These are phyloP conservation scores for Ptychoptera contaminata DNA, from an alignment of 2,888 invertebrate genomes.

Conservation along the genomic window DNA sequence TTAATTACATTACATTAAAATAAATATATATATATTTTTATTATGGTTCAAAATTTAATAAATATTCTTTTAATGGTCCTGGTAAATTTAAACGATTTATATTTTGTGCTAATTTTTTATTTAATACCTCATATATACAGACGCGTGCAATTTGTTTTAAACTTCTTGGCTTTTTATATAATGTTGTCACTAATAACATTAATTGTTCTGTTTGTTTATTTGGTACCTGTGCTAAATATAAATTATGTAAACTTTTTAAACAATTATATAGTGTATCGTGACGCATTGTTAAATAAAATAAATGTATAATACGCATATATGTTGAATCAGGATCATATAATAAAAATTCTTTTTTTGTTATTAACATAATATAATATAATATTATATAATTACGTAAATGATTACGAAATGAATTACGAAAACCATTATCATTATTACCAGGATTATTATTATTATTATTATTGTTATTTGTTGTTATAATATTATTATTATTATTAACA, in stretches of 20 bases:
- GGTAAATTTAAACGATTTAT: conserved; percentile 53
- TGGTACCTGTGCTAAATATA: conserved; percentile 44
- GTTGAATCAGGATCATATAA: conserved; percentile 43
- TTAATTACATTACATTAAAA: no score
- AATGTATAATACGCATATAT: conserved; percentile 47
- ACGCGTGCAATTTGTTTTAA: conserved; percentile 58
- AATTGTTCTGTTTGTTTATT: conserved; percentile 45
- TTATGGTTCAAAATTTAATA: conserved; percentile 45
- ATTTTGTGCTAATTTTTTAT: conserved; percentile 44
- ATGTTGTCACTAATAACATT: conserved; percentile 41
- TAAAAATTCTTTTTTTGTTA: conserved; percentile 48
- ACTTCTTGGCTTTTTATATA: conserved; percentile 48
- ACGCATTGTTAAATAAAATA: conserved; percentile 50
- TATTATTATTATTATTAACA: background rate
- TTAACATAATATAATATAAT: conserved; percentile 53
- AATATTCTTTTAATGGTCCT: conserved; percentile 47
- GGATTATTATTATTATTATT: conserved; percentile 10
- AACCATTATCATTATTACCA: conserved; percentile 20
- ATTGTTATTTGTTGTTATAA: no score
- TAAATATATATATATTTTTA: no score
- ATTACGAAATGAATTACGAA: conserved; percentile 31
- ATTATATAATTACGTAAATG: conserved; percentile 37
- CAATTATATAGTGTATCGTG: conserved; percentile 51
- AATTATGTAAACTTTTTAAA: conserved; percentile 48
- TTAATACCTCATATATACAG: conserved; percentile 48